Percentiles rank a stretch among this genome's conserved stretches.
Evolutionary conservation across 2,888 invertebrate species (phyloP).

Genomic region (Ectemnius lituratus): DNA sequence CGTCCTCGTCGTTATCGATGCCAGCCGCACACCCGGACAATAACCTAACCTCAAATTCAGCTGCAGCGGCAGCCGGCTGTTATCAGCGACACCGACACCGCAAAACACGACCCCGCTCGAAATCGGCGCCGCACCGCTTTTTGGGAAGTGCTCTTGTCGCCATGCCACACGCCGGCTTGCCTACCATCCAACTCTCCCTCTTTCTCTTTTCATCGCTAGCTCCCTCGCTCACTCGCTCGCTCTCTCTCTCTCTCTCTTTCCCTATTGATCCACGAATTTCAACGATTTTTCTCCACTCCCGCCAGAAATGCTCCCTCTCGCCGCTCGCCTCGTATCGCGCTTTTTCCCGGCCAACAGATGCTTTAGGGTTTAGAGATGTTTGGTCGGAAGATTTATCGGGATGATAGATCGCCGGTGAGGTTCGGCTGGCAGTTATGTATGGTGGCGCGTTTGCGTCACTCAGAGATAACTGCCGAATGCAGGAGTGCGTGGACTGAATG

Average conservation of each 20-base stretch:
- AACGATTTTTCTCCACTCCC: not conserved
- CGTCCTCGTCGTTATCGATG: slow-evolving; percentile 59
- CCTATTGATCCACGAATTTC: slow-evolving; percentile 3
- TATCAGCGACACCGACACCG: slow-evolving; percentile 45
- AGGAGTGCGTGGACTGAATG: slow-evolving; percentile 7
- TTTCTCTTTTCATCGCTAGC: not conserved
- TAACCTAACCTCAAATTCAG: slow-evolving; percentile 58
- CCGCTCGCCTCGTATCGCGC: not conserved
- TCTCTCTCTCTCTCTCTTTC: not conserved
- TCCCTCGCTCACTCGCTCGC: not conserved
- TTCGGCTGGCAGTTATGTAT: not conserved
- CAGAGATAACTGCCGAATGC: slow-evolving; percentile 11
- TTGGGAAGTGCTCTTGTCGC: slow-evolving; percentile 5
- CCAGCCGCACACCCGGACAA: slow-evolving; percentile 52
- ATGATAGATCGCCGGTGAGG: not conserved
- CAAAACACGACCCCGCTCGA: slow-evolving; percentile 28
- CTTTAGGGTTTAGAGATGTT: not conserved
- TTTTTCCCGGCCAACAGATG: not conserved
- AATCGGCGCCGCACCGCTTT: slow-evolving; percentile 34
- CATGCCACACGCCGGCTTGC: not conserved
- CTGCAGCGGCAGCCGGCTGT: slow-evolving; percentile 40
- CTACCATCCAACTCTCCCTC: not conserved
- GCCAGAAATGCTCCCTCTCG: not conserved
- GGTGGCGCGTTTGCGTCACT: not conserved
- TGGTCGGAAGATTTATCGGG: not conserved